Conservation (phyloP, 2,888 invertebrate species). For the Tromatobia lineatoria region DNA sequence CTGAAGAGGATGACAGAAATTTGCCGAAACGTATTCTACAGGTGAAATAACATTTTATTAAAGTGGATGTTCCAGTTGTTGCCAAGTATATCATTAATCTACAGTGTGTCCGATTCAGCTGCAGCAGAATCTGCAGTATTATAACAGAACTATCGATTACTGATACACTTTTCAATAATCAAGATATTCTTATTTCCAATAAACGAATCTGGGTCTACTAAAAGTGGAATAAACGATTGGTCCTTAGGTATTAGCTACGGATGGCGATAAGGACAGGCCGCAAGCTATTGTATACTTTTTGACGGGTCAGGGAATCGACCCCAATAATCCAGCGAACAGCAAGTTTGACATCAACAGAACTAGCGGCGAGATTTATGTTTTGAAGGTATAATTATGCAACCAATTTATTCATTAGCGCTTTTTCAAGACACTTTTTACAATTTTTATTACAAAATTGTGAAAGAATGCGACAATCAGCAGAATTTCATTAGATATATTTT, state of each 20-base stretch:
- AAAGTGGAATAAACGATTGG: constrained; percentile 26
- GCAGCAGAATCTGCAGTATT: too few relatives aligned
- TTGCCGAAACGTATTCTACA: constrained; percentile 97
- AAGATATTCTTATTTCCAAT: not conserved
- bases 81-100: too few relatives aligned
- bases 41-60: constrained; percentile 85
- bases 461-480: too few relatives aligned
- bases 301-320: constrained; percentile 98
- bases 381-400: constrained; percentile 90
- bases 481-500: too few relatives aligned
- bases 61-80: too few relatives aligned
- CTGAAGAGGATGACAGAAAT: constrained; percentile 97
- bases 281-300: constrained; percentile 98
- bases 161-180: too few relatives aligned
- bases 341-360: constrained; percentile 98
- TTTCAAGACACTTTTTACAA: too few relatives aligned
- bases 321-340: constrained; percentile 97
- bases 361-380: constrained; percentile 97
- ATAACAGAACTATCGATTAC: too few relatives aligned
- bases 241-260: constrained; percentile 96
- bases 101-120: too few relatives aligned
- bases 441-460: too few relatives aligned
- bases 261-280: constrained; percentile 97
- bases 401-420: not conserved
- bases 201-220: not conserved